These are phyloP conservation scores for Caenorhabditis inopinata DNA, from an alignment of 1,140 invertebrate species.

Conservation along the genomic window DNA sequence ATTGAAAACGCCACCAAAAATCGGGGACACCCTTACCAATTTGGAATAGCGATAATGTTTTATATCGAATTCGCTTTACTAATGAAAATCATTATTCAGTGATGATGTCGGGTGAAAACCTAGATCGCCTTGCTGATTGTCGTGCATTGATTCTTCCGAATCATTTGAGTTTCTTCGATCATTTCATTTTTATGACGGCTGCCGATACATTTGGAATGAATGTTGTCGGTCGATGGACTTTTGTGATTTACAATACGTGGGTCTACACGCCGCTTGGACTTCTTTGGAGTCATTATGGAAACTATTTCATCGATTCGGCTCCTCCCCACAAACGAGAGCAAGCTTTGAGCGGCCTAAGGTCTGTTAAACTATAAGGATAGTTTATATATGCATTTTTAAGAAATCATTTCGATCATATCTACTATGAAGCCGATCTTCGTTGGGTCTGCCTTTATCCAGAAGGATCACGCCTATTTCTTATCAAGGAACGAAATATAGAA, in stretches of 20 bases:
- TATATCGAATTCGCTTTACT: too few species aligned
- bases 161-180: background rate
- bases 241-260: slow-evolving; percentile 22
- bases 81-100: background rate
- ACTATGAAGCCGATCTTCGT: background rate
- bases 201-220: background rate
- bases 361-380: too few species aligned
- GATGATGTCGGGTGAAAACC: slow-evolving; percentile 1
- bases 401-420: background rate
- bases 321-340: background rate
- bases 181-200: slow-evolving; percentile 11
- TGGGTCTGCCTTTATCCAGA: slow-evolving; percentile 12
- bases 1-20: too few species aligned
- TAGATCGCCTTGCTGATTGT: background rate
- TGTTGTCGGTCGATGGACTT: slow-evolving; percentile 4
- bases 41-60: too few species aligned
- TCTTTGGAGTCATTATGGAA: slow-evolving; percentile 9
- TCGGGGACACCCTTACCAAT: too few species aligned
- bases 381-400: background rate
- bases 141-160: slow-evolving; percentile 1
- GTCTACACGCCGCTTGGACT: slow-evolving; percentile 4
- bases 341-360: background rate
- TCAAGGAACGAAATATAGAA: background rate
- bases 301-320: slow-evolving; percentile 15
- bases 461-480: background rate